Conservation (phyloP, 2,113 vertebrate genomes). For the Lamprologus speciosus region DNA sequence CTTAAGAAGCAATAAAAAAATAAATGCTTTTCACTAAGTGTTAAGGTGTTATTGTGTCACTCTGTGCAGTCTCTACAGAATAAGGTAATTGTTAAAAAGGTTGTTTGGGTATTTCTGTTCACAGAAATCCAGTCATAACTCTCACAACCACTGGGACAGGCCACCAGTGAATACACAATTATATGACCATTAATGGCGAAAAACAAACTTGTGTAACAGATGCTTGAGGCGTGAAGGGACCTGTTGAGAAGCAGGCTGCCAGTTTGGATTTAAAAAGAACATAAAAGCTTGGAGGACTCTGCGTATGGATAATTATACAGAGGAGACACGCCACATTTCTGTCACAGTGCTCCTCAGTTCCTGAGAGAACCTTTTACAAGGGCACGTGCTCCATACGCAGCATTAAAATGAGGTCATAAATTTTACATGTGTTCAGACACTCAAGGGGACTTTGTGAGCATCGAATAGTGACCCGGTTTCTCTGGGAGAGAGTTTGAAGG, state of each 20-base stretch:
- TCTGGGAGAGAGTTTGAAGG: background rate
- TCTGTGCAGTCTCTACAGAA: background rate
- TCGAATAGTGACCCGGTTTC: background rate
- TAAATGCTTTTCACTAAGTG: background rate
- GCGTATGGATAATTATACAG: slow-evolving; percentile 16
- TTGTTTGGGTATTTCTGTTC: background rate
- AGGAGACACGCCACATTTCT: background rate
- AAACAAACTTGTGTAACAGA: background rate
- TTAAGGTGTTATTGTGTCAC: background rate
- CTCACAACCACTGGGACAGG: background rate
- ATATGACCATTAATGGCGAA: background rate
- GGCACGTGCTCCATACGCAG: background rate
- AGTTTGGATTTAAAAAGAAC: slow-evolving; percentile 1
- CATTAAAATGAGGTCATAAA: background rate
- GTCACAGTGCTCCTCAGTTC: background rate
- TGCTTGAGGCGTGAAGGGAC: background rate
- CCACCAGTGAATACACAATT: background rate
- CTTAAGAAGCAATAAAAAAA: background rate
- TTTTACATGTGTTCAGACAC: background rate
- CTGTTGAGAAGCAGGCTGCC: background rate
- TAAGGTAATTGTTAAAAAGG: background rate
- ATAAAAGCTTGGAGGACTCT: slow-evolving; percentile 13
- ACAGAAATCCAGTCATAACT: background rate
- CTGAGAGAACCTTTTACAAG: background rate
- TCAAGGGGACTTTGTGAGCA: background rate